These are phyloP conservation scores for Ophraella communa DNA, from an alignment of 2,888 invertebrate species.

Conservation along the genomic window DNA sequence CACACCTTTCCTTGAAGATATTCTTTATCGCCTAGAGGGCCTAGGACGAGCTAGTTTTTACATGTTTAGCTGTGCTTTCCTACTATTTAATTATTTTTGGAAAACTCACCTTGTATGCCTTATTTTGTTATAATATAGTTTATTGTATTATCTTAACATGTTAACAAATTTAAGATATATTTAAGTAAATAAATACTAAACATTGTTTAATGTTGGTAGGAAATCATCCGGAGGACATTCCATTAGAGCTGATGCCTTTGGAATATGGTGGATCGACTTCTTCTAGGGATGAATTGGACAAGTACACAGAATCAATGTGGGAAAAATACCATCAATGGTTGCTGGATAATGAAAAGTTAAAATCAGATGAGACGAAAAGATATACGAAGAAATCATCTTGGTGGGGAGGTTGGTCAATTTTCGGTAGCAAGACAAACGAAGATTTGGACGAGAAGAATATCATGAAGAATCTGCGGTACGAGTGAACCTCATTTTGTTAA, in stretches of 20 bases:
- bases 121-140: no score
- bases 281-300: constrained; percentile 64
- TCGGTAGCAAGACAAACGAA: constrained; percentile 41
- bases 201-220: constrained; percentile 41
- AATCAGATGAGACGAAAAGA: constrained; percentile 60
- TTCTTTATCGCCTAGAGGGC: no score
- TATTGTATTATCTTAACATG: no score
- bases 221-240: constrained; percentile 54
- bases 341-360: constrained; percentile 66
- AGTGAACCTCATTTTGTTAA: constrained; percentile 38
- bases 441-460: constrained; percentile 51
- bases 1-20: no score
- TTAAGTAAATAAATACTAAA: not conserved
- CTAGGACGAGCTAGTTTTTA: no score
- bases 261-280: constrained; percentile 70
- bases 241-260: constrained; percentile 58
- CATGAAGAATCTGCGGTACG: constrained; percentile 56
- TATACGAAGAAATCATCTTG: constrained; percentile 56
- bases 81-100: no score
- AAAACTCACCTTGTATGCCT: no score
- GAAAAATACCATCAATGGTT: constrained; percentile 69
- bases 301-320: constrained; percentile 65
- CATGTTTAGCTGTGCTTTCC: no score
- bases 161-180: no score
- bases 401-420: constrained; percentile 56